Evolutionary conservation across 2,797 vertebrate species (phyloP).

Genomic region (Octomys mimax): DNA sequence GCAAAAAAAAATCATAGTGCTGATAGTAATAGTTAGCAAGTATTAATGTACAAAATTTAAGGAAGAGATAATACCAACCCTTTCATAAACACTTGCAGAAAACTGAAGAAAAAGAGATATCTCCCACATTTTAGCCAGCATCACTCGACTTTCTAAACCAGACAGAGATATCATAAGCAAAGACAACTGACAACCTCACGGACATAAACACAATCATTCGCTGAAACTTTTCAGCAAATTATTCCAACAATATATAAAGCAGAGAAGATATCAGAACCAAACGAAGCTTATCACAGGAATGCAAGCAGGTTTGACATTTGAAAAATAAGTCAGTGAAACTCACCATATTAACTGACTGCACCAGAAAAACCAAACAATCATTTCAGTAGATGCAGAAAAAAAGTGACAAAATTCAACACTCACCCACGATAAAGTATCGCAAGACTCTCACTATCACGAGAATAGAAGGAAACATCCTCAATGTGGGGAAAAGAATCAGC

Average conservation of each 20-base stretch:
- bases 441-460: background rate
- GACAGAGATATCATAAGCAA: background rate
- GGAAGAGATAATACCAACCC: background rate
- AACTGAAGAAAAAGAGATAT: background rate
- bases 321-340: background rate
- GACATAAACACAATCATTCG: background rate
- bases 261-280: background rate
- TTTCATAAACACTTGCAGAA: background rate
- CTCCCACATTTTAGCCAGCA: background rate
- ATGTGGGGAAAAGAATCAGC: background rate
- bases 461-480: background rate
- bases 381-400: background rate
- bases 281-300: background rate
- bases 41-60: background rate
- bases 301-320: background rate
- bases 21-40: background rate
- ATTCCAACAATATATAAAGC: background rate
- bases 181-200: background rate
- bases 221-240: background rate
- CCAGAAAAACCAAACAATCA: background rate
- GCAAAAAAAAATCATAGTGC: background rate
- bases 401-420: background rate
- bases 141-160: slow-evolving; percentile 5
- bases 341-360: background rate
- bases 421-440: background rate